Evolutionary conservation across 2,113 vertebrate genomes (phyloP), one percentile per base, ranked within the genome.

Genomic region (Pluvianellus socialis): DNA sequence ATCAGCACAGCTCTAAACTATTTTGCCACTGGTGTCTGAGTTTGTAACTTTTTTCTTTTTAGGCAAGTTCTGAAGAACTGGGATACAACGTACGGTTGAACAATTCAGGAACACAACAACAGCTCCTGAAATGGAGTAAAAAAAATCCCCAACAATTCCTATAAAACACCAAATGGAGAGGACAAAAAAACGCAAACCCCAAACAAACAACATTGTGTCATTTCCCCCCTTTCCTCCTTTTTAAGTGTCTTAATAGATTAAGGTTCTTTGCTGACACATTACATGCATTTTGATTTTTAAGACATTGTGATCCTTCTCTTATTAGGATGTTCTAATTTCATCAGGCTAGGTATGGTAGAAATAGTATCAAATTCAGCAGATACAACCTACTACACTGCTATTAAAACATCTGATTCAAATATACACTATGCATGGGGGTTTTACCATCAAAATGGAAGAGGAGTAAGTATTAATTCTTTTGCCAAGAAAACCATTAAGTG

Each of bases 401-500:
- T 35, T 40, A 45, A 38, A 89, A 59, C 19, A 55, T 2, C 14
- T 11, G 6, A 72, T 49, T 53, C 59, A 72, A 91, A 71, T 38
- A 80, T 10, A 56, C 24, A 65, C 27, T 14, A 44, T 11, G 7
- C 7, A 38, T 1, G 0, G 0, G 3, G 6, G 3, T 73, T 88
- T 93, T 45, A 45, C 27, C 76, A 80, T 30, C 28, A 33, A 10
- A 73, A 86, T 14, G 35, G 9, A 44, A 59, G 45, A 74, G 19
- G 1, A 45, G 0, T 28, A 24, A 30, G 2, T 33, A 85, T 55
- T 50, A 38, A 45, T 45, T 77, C 12, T 80, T 84, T 26, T 62
- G 26, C 33, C 10, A 75, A 40, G 79, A 56, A 61, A 12, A 8
- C 13, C 19, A 40, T 12, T 13, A 73, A 49, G 23, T 9, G 6